A percentile compares a stretch with the other conserved stretches of the same genome.
phyloP scores from a whole-genome alignment of 2,113 vertebrate species.

The Chamaetylas fuelleborni region DNA sequence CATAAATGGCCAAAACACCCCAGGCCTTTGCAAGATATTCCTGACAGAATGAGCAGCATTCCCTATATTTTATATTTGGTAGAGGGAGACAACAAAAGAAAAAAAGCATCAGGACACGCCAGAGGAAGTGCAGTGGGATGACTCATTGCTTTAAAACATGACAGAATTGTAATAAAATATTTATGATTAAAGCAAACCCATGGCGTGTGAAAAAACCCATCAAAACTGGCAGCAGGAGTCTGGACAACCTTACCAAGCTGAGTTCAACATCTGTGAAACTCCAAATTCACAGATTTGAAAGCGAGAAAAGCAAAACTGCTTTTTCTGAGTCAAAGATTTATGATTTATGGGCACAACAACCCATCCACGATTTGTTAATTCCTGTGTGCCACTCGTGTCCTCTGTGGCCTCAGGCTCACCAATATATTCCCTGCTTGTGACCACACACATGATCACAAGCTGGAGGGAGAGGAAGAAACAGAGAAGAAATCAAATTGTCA shows the following conservation, averaged over 20 bases:
- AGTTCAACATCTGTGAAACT: background rate
- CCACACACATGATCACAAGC: background rate
- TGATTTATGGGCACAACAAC: background rate
- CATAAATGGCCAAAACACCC: background rate
- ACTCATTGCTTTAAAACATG: rapidly evolving
- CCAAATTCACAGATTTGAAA: background rate
- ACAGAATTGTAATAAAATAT: background rate
- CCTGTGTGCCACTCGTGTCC: background rate
- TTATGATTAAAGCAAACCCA: background rate
- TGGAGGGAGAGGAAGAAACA: background rate
- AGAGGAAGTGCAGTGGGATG: background rate
- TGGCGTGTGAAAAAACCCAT: background rate
- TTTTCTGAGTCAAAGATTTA: background rate
- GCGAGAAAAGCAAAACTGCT: background rate
- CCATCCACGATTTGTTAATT: background rate
- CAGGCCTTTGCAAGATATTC: background rate
- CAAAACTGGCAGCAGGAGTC: background rate
- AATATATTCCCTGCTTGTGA: background rate
- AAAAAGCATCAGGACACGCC: background rate
- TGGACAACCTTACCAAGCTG: background rate
- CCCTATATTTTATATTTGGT: background rate
- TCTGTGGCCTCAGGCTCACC: background rate
- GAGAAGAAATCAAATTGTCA: background rate
- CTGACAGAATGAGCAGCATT: background rate
- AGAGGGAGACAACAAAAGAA: background rate